These are phyloP conservation scores for Ardeotis arabs DNA, from an alignment of 2,113 vertebrate genomes.

Conservation along the genomic window DNA sequence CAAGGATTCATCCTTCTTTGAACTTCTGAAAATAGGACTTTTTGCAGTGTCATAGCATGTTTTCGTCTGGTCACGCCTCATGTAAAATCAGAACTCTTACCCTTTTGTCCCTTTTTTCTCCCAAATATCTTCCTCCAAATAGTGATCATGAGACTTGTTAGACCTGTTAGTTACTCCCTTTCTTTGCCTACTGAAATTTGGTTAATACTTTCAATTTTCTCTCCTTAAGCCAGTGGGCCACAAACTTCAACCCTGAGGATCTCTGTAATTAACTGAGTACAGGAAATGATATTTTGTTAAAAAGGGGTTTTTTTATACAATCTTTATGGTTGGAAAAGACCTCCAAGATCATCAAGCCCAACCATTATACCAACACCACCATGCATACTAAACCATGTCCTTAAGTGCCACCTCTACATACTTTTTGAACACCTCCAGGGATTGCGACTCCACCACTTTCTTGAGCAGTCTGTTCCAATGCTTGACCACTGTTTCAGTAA, in stretches of 20 bases:
- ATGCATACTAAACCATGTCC: too few species aligned
- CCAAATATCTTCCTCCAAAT: neutral
- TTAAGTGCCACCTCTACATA: too few species aligned
- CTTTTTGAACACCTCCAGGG: too few species aligned
- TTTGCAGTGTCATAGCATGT: neutral
- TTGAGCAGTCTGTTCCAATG: too few species aligned
- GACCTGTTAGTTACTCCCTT: neutral
- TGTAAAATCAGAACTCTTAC: neutral
- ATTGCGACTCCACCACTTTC: too few species aligned
- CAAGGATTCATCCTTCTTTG: neutral
- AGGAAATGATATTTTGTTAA: too few species aligned
- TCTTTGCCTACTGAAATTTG: neutral
- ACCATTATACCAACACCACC: too few species aligned
- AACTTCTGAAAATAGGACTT: neutral
- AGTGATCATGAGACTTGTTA: neutral
- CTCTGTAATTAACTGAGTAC: too few species aligned
- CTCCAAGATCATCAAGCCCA: too few species aligned
- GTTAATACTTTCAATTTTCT: neutral
- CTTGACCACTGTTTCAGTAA: too few species aligned
- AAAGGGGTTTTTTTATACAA: too few species aligned
- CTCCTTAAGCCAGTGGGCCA: neutral
- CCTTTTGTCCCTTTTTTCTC: neutral
- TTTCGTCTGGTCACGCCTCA: neutral
- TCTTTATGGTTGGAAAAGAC: too few species aligned
- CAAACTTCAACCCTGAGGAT: neutral